Base-by-base conservation (phyloP, 2,797 vertebrate species). In the Gouania willdenowi region DNA sequence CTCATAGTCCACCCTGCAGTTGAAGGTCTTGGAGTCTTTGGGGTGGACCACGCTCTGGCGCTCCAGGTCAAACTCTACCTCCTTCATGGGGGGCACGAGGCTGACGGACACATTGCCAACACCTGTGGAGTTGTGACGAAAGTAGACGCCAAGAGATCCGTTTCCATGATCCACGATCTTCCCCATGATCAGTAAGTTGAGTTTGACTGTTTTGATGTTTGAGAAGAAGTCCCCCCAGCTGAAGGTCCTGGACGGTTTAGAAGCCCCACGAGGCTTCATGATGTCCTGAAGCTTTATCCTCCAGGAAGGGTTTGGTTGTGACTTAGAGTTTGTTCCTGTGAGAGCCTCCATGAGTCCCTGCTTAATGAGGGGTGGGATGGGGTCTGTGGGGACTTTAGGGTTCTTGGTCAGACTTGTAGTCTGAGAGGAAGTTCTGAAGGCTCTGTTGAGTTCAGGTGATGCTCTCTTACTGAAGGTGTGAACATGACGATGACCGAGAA, bases 111-210 rank as follows among this genome's bases (percentile, higher is more conserved):
- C 91, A 34, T 97, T 98, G 48, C 94, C 95, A 74, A 92, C 89
- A 39, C 95, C 95, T 0, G 93, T 97, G 52, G 92, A 93, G 84
- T 97, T 98, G 83, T 97, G 93, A 52, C 91, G 90, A 81, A 98
- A 97, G 76, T 94, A 95, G 66, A 98, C 91, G n/a, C 94, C 94
- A 22, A 98, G 94, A 1, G 95, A 94, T 44, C 95, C 94, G 13
- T 98, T 98, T 41, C 94, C 92, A 0, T 97, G 95, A 75, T 98
- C 92, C 68, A 98, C 95, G 0, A 98, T 94, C 89, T 98, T 97
- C 19, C 95, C 95, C 0, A 92, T 93, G 76, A 98, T 94, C 77
- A 95, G 88, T 48, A 98, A 82, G 71, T 97, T 95, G 41, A 98
- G 77, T 72, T 93, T 95, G 44, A 94, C 88, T 7, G 95, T 96